Percentiles rank a stretch among this genome's conserved stretches.
Conservation (phyloP, 2,888 invertebrate species). For the Polydrusus pterygomalis region DNA sequence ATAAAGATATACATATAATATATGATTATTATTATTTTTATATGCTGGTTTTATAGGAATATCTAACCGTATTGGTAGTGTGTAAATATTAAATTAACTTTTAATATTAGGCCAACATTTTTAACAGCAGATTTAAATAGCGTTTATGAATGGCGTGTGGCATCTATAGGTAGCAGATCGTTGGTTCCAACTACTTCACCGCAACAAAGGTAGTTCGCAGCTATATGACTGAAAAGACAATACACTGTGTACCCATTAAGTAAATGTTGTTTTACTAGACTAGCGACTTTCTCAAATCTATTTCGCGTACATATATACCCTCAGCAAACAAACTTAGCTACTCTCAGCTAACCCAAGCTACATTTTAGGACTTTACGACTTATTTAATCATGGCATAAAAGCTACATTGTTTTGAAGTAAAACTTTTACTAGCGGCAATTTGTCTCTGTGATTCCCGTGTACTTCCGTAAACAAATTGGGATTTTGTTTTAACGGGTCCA, state of each 20-base stretch:
- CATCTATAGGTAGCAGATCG: too few species aligned
- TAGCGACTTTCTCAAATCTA: slow-evolving; percentile 6
- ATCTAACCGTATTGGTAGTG: too few species aligned
- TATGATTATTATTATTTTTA: too few species aligned
- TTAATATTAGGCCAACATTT: too few species aligned
- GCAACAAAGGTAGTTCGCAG: too few species aligned
- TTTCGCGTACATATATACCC: slow-evolving; percentile 17
- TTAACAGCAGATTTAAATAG: too few species aligned
- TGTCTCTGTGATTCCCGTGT: slow-evolving; percentile 38
- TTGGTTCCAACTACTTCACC: too few species aligned
- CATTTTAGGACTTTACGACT: slow-evolving; percentile 48
- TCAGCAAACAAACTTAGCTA: slow-evolving; percentile 33
- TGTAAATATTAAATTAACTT: too few species aligned
- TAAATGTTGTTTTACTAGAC: slow-evolving; percentile 1
- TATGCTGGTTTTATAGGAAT: too few species aligned
- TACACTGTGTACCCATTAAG: background rate
- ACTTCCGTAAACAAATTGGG: slow-evolving; percentile 51
- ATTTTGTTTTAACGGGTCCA: slow-evolving; percentile 38
- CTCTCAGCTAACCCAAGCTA: slow-evolving; percentile 36
- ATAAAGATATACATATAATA: too few species aligned
- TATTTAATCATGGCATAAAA: slow-evolving; percentile 50
- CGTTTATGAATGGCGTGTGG: too few species aligned
- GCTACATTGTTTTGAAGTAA: slow-evolving; percentile 46
- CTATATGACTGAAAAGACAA: background rate
- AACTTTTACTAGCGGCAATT: slow-evolving; percentile 51